These are phyloP conservation scores for Conopomorpha cramerella DNA, from an alignment of 1,140 invertebrate genomes.

Conservation along the genomic window DNA sequence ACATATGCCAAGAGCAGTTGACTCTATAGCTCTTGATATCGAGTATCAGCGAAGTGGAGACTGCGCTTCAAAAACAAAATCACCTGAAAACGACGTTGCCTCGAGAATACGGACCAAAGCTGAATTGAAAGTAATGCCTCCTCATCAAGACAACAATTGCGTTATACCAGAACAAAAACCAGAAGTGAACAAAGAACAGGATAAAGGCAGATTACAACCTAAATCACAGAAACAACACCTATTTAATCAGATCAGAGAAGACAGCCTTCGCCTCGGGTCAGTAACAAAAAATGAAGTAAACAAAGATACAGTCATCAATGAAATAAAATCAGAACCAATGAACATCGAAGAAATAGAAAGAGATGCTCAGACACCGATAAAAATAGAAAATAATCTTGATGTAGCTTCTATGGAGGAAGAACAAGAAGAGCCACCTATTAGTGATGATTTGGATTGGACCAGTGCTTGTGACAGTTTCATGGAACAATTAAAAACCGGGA, in stretches of 20 bases:
- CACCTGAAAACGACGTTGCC: constrained; percentile 57
- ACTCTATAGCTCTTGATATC: constrained; percentile 32
- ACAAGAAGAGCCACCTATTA: constrained; percentile 4
- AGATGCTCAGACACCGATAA: constrained; percentile 36
- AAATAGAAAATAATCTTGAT: constrained; percentile 37
- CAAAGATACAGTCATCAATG: constrained; percentile 16
- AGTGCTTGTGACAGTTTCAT: constrained; percentile 73
- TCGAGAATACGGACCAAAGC: constrained; percentile 81
- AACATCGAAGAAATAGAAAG: constrained; percentile 53
- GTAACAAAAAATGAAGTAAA: constrained; percentile 37
- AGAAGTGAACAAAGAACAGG: constrained; percentile 12
- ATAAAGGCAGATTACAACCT: constrained; percentile 29
- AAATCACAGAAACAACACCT: constrained; percentile 51
- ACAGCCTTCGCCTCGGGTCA: constrained; percentile 45
- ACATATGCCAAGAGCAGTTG: constrained; percentile 70
- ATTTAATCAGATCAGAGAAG: constrained; percentile 51
- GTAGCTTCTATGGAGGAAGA: constrained; percentile 7
- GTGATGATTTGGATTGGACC: constrained; percentile 64
- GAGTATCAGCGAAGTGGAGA: constrained; percentile 29
- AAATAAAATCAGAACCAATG: constrained; percentile 48
- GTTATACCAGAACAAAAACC: constrained; percentile 19
- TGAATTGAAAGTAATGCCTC: constrained; percentile 71
- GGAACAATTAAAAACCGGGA: constrained; percentile 67
- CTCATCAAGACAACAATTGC: constrained; percentile 30
- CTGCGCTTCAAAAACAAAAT: constrained; percentile 27